Evolutionary conservation across 2,888 invertebrate genomes (phyloP).

Genomic region (Nipponacmea schrenckii): DNA sequence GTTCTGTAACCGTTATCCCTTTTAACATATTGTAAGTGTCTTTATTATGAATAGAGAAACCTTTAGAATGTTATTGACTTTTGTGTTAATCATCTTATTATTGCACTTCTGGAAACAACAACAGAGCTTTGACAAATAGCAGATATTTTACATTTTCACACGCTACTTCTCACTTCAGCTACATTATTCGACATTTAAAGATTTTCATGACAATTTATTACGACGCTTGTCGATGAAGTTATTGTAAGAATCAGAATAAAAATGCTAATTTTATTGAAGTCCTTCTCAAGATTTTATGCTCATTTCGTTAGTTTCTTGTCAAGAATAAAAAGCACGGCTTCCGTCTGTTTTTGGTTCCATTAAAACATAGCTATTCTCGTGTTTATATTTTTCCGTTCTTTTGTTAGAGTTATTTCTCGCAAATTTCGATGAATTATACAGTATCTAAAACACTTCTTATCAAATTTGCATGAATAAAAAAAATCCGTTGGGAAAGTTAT

Average conservation of each 20-base stretch:
- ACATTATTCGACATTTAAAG: background rate
- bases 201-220: slow-evolving; percentile 1
- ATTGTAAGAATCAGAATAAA: background rate
- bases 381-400: background rate
- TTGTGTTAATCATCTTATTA: background rate
- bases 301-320: background rate
- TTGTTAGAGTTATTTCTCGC: background rate
- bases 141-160: slow-evolving; percentile 2
- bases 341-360: slow-evolving; percentile 1
- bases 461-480: background rate
- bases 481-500: too few relatives aligned
- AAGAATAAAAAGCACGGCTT: background rate
- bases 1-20: slow-evolving; percentile 15
- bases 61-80: background rate
- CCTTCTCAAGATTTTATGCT: background rate
- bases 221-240: background rate
- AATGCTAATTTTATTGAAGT: background rate
- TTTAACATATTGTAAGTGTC: slow-evolving; percentile 7
- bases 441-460: background rate
- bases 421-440: slow-evolving; percentile 3
- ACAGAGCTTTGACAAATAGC: background rate
- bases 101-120: background rate
- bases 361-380: background rate
- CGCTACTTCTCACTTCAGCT: background rate
- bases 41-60: slow-evolving; percentile 4